Conservation (phyloP, 1,140 invertebrate genomes). For the Hirudo medicinalis region DNA sequence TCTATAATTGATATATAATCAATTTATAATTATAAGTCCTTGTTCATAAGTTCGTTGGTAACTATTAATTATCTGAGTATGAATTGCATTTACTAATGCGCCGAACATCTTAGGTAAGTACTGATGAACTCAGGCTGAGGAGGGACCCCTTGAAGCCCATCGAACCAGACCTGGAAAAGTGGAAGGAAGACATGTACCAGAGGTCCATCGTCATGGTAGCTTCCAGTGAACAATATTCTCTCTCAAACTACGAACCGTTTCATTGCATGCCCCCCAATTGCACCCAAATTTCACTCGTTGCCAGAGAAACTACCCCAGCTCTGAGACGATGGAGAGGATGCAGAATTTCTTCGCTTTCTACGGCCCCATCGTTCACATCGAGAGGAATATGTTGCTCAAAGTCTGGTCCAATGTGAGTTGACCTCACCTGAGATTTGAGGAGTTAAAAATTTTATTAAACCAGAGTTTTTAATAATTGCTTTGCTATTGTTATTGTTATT, state of each 20-base stretch:
- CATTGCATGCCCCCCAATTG: neutral
- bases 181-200: neutral
- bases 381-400: constrained; percentile 1
- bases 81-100: no score
- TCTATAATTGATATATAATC: no score
- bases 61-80: no score
- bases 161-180: neutral
- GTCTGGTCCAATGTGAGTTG: neutral
- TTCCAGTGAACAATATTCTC: neutral
- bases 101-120: neutral
- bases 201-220: neutral
- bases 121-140: neutral
- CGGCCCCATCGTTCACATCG: constrained; percentile 13
- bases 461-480: no score
- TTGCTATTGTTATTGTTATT: neutral
- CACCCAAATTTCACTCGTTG: neutral
- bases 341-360: constrained; percentile 11
- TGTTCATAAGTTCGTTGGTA: no score
- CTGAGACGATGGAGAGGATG: constrained; percentile 13
- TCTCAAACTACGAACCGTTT: neutral
- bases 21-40: no score
- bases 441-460: neutral
- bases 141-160: neutral
- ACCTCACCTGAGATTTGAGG: neutral
- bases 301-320: constrained; percentile 13